Conservation (phyloP, 2,888 invertebrate genomes). For the Penaeus monodon region DNA sequence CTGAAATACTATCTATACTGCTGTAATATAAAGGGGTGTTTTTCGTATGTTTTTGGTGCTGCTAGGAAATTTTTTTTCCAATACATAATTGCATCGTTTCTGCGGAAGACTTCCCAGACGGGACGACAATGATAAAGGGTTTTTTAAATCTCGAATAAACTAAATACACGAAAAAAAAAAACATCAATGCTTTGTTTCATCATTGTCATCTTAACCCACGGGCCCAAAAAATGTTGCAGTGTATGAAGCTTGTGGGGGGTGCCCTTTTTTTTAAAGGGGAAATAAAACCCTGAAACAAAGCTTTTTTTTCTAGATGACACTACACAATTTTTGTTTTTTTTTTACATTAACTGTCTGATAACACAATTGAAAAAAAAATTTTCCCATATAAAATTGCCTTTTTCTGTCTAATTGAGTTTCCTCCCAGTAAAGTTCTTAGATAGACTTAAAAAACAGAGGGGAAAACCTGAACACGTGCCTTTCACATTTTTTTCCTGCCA, state of each 20-base stretch:
- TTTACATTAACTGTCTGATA: constrained; percentile 55
- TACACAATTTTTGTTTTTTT: constrained; percentile 51
- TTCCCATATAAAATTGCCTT: constrained; percentile 25
- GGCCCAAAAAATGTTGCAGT: background rate
- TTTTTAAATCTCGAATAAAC: background rate
- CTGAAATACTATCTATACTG: constrained; percentile 33
- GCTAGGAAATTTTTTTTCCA: constrained; percentile 32
- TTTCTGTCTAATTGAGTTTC: background rate
- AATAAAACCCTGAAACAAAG: constrained; percentile 39
- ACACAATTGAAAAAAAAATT: constrained; percentile 35
- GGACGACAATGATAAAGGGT: background rate
- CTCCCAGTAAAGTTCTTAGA: background rate
- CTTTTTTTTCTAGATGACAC: constrained; percentile 56
- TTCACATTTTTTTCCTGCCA: too few species aligned
- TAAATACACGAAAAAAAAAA: background rate
- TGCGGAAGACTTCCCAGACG: constrained; percentile 5
- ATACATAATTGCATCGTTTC: constrained; percentile 24
- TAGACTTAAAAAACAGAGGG: background rate
- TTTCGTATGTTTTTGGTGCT: constrained; percentile 48
- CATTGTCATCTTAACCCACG: background rate
- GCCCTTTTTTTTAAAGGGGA: constrained; percentile 23
- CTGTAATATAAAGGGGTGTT: constrained; percentile 3
- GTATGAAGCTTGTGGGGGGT: constrained; percentile 7
- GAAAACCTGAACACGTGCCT: too few species aligned
- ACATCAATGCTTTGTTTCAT: background rate